phyloP scores from a whole-genome alignment of 1,140 invertebrate genomes.

The Bombus ignitus region DNA sequence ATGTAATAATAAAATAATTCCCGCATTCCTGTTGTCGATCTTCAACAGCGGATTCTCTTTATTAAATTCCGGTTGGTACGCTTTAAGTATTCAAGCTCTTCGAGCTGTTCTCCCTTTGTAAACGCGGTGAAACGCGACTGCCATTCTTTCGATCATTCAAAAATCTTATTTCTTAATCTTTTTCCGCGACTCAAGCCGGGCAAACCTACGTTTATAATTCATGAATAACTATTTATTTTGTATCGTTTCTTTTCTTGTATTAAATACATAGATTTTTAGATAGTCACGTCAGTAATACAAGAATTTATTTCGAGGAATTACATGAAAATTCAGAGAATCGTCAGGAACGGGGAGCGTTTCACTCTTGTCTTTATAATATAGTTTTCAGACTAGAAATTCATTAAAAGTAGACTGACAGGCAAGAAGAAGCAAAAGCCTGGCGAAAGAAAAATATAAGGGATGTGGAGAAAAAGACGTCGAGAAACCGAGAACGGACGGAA shows the following conservation, averaged over 20 bases:
- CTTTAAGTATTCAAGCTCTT: conserved; percentile 27
- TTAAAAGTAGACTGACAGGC: not conserved
- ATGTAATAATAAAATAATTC: conserved; percentile 43
- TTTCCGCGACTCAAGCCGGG: too few species aligned
- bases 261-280: not conserved
- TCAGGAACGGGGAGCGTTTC: not conserved
- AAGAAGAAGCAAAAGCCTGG: not conserved
- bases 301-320: not conserved
- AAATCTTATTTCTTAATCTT: not conserved
- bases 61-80: conserved; percentile 33
- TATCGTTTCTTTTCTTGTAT: too few species aligned
- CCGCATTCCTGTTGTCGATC: not conserved
- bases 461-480: not conserved
- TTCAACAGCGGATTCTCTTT: conserved; percentile 13
- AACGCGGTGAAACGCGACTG: not conserved
- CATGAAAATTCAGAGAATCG: not conserved
- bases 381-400: not conserved
- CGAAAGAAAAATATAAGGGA: conserved; percentile 1
- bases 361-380: not conserved
- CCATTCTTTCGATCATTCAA: not conserved
- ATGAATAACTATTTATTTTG: too few species aligned
- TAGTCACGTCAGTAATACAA: too few species aligned
- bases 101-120: not conserved
- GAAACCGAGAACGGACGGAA: too few species aligned
- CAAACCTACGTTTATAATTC: too few species aligned